A percentile compares a stretch with the other conserved stretches of the same genome.
phyloP scores from a whole-genome alignment of 2,888 invertebrate genomes.

The Rhaphigaster nebulosa region DNA sequence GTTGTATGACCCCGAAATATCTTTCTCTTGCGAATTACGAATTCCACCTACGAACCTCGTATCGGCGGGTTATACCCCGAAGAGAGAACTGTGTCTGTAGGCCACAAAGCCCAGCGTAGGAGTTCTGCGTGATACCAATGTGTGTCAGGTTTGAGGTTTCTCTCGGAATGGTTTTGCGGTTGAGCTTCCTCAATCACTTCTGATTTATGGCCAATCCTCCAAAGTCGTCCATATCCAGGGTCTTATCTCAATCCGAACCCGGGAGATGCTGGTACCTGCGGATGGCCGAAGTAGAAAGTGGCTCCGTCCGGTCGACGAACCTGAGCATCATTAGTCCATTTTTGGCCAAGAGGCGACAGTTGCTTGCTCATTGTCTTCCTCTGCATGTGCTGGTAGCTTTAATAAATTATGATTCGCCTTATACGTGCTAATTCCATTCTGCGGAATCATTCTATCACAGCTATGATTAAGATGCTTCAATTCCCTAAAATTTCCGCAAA shows the following conservation, averaged over 20 bases:
- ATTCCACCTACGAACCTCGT: neutral
- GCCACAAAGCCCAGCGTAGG: slow-evolving; percentile 25
- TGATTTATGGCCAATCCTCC: neutral
- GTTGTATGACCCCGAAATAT: neutral
- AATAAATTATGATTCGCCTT: neutral
- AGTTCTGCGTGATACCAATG: slow-evolving; percentile 11
- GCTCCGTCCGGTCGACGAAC: neutral
- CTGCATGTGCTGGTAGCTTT: slow-evolving; percentile 19
- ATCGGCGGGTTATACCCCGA: neutral
- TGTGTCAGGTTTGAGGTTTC: slow-evolving; percentile 46
- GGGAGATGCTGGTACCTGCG: neutral
- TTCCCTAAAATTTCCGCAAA: too few species aligned
- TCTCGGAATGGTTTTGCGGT: slow-evolving; percentile 3
- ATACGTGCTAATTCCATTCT: neutral
- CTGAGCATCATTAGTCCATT: slow-evolving; percentile 22
- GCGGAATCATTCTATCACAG: neutral
- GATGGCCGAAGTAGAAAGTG: neutral
- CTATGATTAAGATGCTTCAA: neutral
- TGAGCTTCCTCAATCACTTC: neutral
- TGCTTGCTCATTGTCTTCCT: slow-evolving; percentile 12
- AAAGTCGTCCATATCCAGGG: neutral
- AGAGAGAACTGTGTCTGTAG: slow-evolving; percentile 30
- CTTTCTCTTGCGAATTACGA: neutral
- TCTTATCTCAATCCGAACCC: neutral
- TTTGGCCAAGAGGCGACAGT: neutral